Percentiles rank a stretch among this genome's conserved stretches.
Conservation (phyloP, 2,888 invertebrate species). For the Chalcis sispes region DNA sequence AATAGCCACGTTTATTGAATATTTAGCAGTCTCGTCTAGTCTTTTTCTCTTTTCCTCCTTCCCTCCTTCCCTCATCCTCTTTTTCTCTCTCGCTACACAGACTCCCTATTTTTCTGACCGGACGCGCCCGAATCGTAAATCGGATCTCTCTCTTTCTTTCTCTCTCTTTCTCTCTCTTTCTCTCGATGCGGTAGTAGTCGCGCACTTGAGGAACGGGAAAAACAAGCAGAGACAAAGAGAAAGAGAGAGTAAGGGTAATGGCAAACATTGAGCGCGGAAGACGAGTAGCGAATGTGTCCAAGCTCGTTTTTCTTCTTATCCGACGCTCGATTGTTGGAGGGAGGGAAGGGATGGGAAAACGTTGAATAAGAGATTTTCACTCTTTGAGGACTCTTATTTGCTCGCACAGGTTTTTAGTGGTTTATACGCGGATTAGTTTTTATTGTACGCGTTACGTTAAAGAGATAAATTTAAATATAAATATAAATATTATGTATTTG, state of each 20-base stretch:
- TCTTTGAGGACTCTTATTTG: too few relatives aligned
- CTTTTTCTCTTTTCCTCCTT: slow-evolving; percentile 32
- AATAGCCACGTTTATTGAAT: slow-evolving; percentile 75
- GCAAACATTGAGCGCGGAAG: not conserved
- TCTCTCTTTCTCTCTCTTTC: not conserved
- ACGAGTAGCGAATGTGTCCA: slow-evolving; percentile 7
- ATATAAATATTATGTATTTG: too few relatives aligned
- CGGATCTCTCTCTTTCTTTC: slow-evolving; percentile 58
- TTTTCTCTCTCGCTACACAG: slow-evolving; percentile 42
- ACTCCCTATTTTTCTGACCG: slow-evolving; percentile 61
- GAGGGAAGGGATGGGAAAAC: slow-evolving; percentile 5
- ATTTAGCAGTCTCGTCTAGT: slow-evolving; percentile 67
- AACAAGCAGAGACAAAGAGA: slow-evolving; percentile 38
- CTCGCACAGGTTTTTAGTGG: too few relatives aligned
- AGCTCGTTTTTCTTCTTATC: slow-evolving; percentile 35
- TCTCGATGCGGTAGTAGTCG: slow-evolving; percentile 26
- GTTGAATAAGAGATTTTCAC: slow-evolving; percentile 28
- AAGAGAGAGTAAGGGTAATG: not conserved
- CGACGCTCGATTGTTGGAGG: not conserved
- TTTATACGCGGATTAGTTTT: too few relatives aligned
- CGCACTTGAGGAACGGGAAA: slow-evolving; percentile 50
- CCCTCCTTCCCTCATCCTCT: not conserved
- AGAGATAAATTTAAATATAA: too few relatives aligned
- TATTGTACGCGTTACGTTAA: too few relatives aligned
- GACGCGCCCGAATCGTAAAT: slow-evolving; percentile 70